These are phyloP conservation scores for Tyrannus savana DNA, from an alignment of 2,113 vertebrate species.

Conservation along the genomic window DNA sequence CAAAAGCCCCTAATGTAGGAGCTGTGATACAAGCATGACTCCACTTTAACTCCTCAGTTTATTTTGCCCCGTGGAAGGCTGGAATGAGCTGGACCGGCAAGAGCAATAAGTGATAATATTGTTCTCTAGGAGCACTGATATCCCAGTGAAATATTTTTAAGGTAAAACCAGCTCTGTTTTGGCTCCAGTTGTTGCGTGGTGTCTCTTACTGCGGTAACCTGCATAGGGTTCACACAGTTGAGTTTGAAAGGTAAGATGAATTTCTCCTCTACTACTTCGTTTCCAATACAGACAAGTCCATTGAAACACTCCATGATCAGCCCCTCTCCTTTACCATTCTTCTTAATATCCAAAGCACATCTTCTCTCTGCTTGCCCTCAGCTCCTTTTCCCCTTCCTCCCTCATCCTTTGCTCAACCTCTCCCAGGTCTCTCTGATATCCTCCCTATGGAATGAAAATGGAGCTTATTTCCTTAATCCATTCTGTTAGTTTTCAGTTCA, in stretches of 20 bases:
- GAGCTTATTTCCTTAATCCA: not conserved
- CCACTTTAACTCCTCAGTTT: not conserved
- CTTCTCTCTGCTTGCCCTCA: not conserved
- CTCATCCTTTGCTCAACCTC: not conserved
- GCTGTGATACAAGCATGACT: not conserved
- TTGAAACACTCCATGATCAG: not conserved
- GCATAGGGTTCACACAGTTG: fast-evolving
- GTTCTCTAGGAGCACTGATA: not conserved
- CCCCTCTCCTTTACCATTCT: not conserved
- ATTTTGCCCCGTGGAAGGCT: not conserved
- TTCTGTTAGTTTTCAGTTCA: not conserved
- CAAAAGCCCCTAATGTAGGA: not conserved
- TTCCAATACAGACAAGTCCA: not conserved
- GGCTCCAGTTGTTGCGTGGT: not conserved
- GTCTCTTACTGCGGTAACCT: not conserved
- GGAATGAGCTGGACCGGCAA: not conserved
- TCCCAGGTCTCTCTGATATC: not conserved
- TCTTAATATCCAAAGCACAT: not conserved
- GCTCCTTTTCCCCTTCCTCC: not conserved
- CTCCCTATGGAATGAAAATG: not conserved
- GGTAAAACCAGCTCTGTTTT: not conserved
- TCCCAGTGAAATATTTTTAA: not conserved
- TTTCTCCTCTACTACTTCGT: not conserved
- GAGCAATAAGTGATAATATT: not conserved
- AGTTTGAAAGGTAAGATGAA: not conserved